Conservation (phyloP, 2,113 vertebrate genomes). For the Potamarius usumacintae region DNA sequence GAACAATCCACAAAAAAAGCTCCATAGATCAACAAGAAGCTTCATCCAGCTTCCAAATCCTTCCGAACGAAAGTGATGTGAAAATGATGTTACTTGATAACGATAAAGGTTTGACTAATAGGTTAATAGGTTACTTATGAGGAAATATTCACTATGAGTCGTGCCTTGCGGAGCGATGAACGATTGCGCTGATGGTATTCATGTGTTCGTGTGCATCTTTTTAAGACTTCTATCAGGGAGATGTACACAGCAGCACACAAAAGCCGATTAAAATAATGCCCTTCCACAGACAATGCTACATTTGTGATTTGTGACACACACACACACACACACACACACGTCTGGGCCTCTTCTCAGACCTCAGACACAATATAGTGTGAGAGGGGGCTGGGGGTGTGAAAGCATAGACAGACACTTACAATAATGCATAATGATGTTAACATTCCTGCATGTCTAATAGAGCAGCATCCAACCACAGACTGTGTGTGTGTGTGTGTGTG, state of each 20-base stretch:
- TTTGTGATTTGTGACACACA: constrained; percentile 45
- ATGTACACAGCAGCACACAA: constrained; percentile 58
- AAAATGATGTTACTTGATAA: constrained; percentile 16
- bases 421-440: constrained; percentile 89
- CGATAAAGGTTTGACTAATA: neutral
- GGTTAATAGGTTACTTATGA: neutral
- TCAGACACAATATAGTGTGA: constrained; percentile 75
- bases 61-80: neutral
- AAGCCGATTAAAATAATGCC: constrained; percentile 63
- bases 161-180: neutral
- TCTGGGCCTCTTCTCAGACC: constrained; percentile 61
- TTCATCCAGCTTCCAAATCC: neutral
- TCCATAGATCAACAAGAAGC: neutral
- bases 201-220: constrained; percentile 5
- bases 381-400: constrained; percentile 59
- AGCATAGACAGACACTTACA: constrained; percentile 81
- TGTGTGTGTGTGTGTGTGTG: constrained; percentile 15
- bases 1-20: neutral
- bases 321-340: constrained; percentile 46
- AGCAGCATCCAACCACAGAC: constrained; percentile 52
- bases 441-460: constrained; percentile 92
- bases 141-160: neutral
- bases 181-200: neutral
- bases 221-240: constrained; percentile 46
- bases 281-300: constrained; percentile 55